Base-by-base conservation (phyloP, 2,797 vertebrate species). In the Acropternis orthonyx region DNA sequence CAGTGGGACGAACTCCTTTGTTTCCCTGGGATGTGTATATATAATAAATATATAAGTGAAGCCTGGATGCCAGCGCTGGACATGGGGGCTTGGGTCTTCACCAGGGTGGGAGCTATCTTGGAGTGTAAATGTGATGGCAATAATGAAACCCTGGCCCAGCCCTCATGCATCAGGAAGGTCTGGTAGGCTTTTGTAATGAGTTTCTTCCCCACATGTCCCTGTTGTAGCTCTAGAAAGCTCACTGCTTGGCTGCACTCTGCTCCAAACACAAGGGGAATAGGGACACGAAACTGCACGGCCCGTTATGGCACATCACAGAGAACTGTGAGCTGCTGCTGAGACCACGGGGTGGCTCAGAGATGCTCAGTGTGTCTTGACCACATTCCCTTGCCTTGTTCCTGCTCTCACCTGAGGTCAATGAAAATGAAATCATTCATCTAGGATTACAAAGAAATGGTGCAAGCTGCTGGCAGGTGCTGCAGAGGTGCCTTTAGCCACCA, bases 21-120 rank as follows among this genome's bases (percentile, higher is more conserved):
- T 69, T 30, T 61, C 59, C 46, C 76, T 55, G 28, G 55, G 77
- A 82, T 92, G 37, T 92, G 58, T 96, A 66, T 84, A 93, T 96
- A 95, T 82, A 96, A 96, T 96, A 97, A 97, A 97, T 65, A 46
- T 26, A 62, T 12, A 78, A 58, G 28, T 91, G 82, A 93, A 92
- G 32, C 63, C 49, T 89, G 79, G 41, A 72, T 77, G 34, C 59
- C 63, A 52, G 18, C 68, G 80, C 67, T 84, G 63, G 43, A 90
- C 22, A 4, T 34, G 22, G 76, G 90, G 32, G 52, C 77, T 67
- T 76, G 63, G 34, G 30, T 67, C 34, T 88, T 95, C 36, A 28
- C 24, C 58, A 18, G 14, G 24, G 36, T 51, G 32, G 67, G 80
- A 84, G 37, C 24, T 86, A 13, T 18, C 34, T 78, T 61, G 67